Base-by-base conservation (phyloP, 2,888 invertebrate species). In the Drosophila greeni region DNA sequence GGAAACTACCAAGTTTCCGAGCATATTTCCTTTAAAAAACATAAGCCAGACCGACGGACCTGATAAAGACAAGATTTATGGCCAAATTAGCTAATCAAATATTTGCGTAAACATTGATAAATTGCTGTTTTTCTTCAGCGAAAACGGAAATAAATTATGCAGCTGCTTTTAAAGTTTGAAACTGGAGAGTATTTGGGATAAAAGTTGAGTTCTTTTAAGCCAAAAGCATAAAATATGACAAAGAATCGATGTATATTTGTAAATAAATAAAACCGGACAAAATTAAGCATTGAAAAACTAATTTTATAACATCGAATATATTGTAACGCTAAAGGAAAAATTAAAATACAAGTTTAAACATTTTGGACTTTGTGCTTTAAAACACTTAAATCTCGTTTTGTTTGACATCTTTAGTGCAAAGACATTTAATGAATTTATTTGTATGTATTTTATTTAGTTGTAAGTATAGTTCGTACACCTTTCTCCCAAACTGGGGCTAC, bases 21-120 rank as follows among this genome's bases (percentile, higher is more conserved):
- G 12, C 12, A 14, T 45, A 18, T 29, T 45, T 45, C 29, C 45
- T 8, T 26, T 14, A 18, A 18, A 18, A 43, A 29, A 8, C 45
- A 31, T 45, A 45, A 45, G 45, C 29, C 14, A 18, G 29, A 12
- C 45, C 18, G 45, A 31, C 29, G 29, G 45, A 31, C 29, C 29
- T 31, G 45, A 47, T 47, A 47, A 47, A 47, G 45, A 20, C 45
- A 49, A 49, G 33, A 49, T 49, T 49, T 49, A 36, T 49, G 23
- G 49, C 39, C 49, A 36, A 49, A 49, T 49, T 49, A 49, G 49
- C 33, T 33, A 39, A 49, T 49, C 37, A 49, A 49, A 49, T 33
- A 36, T 49, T 49, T 49, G 39, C 33, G 33, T 33, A 37, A 49
- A 39, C 37, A 49, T 36, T 36, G 36, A 33, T 49, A 49, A 49